These are phyloP conservation scores for Cheilosia impressa DNA, from an alignment of 2,888 invertebrate species.

Conservation along the genomic window DNA sequence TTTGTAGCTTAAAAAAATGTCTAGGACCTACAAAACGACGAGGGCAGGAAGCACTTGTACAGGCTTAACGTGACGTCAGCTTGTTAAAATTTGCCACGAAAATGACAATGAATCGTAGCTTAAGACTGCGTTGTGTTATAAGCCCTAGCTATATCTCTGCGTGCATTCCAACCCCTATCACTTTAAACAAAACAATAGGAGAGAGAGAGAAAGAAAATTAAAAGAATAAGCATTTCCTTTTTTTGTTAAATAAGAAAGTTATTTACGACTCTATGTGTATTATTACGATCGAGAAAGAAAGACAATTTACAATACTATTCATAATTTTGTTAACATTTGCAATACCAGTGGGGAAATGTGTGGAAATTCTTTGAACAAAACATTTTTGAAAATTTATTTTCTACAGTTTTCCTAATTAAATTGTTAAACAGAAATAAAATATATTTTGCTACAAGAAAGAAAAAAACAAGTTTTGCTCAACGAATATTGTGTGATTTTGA, in stretches of 20 bases:
- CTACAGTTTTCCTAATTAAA: conserved; percentile 59
- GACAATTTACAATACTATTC: conserved; percentile 3
- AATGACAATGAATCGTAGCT: too few relatives aligned
- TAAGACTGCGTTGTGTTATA: too few relatives aligned
- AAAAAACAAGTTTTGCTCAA: conserved; percentile 55
- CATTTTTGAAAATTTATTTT: conserved; percentile 37
- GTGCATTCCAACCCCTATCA: too few relatives aligned
- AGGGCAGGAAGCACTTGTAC: too few relatives aligned
- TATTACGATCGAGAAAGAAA: not conserved
- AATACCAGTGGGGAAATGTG: conserved; percentile 58
- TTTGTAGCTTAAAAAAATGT: too few relatives aligned
- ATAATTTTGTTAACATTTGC: conserved; percentile 17
- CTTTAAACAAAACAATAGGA: too few relatives aligned
- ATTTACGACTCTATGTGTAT: not conserved
- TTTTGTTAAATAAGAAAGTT: not conserved
- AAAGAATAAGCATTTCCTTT: not conserved
- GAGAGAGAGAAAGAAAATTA: not conserved
- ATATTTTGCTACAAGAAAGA: conserved; percentile 56
- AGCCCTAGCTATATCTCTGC: too few relatives aligned
- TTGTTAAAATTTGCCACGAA: too few relatives aligned
- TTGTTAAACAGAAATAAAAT: conserved; percentile 43
- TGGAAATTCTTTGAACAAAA: conserved; percentile 23
- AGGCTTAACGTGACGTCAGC: too few relatives aligned
- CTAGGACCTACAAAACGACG: too few relatives aligned
- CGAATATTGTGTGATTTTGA: conserved; percentile 66